phyloP scores from a whole-genome alignment of 2,888 invertebrate genomes.

The Coenonympha arcania region DNA sequence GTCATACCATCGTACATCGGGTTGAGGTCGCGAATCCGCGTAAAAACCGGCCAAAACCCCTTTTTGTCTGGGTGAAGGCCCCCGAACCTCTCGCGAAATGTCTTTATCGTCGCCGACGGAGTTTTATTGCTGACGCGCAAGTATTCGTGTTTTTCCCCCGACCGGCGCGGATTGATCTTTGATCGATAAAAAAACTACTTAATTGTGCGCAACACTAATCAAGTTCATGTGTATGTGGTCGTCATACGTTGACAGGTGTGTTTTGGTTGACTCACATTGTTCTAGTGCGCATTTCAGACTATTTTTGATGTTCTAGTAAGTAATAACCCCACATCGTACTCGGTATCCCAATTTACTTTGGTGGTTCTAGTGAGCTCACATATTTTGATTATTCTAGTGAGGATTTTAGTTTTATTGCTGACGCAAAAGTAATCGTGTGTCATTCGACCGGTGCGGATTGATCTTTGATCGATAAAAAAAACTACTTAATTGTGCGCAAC shows the following conservation, averaged over 20 bases:
- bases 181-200: conserved; percentile 33
- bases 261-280: not conserved
- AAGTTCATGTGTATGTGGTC: conserved; percentile 7
- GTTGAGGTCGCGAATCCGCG: conserved; percentile 5
- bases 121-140: conserved; percentile 35
- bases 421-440: too few relatives aligned
- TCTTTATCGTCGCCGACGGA: conserved; percentile 54
- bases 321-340: too few relatives aligned
- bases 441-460: too few relatives aligned
- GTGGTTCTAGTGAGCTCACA: too few relatives aligned
- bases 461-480: too few relatives aligned
- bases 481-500: too few relatives aligned
- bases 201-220: conserved; percentile 30
- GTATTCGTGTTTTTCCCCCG: conserved; percentile 32
- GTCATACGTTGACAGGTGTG: conserved; percentile 19
- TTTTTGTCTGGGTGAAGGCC: conserved; percentile 46
- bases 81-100: conserved; percentile 45
- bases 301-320: too few relatives aligned
- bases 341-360: too few relatives aligned
- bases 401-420: too few relatives aligned
- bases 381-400: too few relatives aligned
- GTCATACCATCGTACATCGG: conserved; percentile 7
- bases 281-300: not conserved
- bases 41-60: conserved; percentile 15
- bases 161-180: conserved; percentile 32